Percentiles rank a stretch among this genome's conserved stretches.
phyloP scores from a whole-genome alignment of 2,888 invertebrate genomes.

The Cepaea hortensis region DNA sequence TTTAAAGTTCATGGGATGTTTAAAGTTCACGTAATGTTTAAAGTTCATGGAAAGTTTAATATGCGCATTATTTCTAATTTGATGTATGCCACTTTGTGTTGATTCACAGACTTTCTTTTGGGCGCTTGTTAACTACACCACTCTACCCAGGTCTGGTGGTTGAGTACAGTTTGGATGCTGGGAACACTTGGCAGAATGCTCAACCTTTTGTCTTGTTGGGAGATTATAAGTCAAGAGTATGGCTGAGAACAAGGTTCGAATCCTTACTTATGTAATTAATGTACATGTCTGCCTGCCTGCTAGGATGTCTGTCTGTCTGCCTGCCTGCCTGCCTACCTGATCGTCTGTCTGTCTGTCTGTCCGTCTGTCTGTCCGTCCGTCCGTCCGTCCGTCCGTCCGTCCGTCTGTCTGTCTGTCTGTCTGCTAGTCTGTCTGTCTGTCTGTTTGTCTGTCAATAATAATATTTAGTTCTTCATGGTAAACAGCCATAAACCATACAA shows the following conservation, averaged over 20 bases:
- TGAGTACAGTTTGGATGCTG: slow-evolving; percentile 50
- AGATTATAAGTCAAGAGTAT: slow-evolving; percentile 34
- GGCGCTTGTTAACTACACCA: slow-evolving; percentile 51
- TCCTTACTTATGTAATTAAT: background rate
- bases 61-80: background rate
- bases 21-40: too few species aligned
- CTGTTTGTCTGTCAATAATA: background rate
- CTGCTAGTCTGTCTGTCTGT: background rate
- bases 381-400: background rate
- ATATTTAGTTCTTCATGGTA: background rate
- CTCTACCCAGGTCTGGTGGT: slow-evolving; percentile 51
- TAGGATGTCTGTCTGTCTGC: too few species aligned
- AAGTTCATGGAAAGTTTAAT: background rate
- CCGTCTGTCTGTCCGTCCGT: background rate
- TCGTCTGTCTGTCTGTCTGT: too few species aligned
- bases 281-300: background rate
- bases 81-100: background rate
- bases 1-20: too few species aligned
- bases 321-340: too few species aligned
- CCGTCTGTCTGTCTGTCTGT: background rate
- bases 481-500: too few species aligned
- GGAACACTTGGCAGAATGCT: slow-evolving; percentile 45
- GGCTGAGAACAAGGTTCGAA: slow-evolving; percentile 47
- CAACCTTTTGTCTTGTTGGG: slow-evolving; percentile 6
- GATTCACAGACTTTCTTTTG: slow-evolving; percentile 45